Evolutionary conservation across 1,140 invertebrate genomes (phyloP).

Genomic region (Callitettix versicolor): DNA sequence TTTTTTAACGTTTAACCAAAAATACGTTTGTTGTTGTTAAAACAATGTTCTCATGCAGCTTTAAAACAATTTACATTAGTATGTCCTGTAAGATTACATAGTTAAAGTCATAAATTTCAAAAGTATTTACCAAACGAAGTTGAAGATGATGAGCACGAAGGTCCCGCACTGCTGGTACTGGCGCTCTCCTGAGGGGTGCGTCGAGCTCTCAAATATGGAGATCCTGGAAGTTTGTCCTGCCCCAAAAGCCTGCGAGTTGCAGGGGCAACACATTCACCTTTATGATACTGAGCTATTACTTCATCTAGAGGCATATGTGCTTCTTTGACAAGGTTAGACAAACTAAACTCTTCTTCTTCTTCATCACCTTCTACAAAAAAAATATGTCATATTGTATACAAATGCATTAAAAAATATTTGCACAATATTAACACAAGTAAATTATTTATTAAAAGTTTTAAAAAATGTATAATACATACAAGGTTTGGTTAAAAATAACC

Average conservation of each 20-base stretch:
- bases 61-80: too few species aligned
- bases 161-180: slow-evolving; percentile 1
- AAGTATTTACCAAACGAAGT: too few species aligned
- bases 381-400: slow-evolving; percentile 10
- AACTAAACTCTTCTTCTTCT: slow-evolving; percentile 45
- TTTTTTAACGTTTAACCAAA: too few species aligned
- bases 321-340: slow-evolving; percentile 64
- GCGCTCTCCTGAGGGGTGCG: background rate
- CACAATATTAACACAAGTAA: too few species aligned
- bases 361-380: slow-evolving; percentile 21
- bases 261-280: background rate
- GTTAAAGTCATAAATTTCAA: too few species aligned
- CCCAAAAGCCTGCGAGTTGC: background rate
- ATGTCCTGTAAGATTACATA: too few species aligned
- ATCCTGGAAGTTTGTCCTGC: slow-evolving; percentile 29
- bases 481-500: background rate
- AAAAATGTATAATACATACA: background rate
- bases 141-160: background rate
- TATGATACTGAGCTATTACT: slow-evolving; percentile 51
- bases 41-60: too few species aligned
- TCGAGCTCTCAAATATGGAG: slow-evolving; percentile 33
- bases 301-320: slow-evolving; percentile 73
- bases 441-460: slow-evolving; percentile 7
- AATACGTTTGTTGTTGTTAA: too few species aligned
- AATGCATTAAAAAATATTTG: too few species aligned